Base-by-base conservation (phyloP, 2,113 vertebrate genomes). In the Hipposideros armiger region DNA sequence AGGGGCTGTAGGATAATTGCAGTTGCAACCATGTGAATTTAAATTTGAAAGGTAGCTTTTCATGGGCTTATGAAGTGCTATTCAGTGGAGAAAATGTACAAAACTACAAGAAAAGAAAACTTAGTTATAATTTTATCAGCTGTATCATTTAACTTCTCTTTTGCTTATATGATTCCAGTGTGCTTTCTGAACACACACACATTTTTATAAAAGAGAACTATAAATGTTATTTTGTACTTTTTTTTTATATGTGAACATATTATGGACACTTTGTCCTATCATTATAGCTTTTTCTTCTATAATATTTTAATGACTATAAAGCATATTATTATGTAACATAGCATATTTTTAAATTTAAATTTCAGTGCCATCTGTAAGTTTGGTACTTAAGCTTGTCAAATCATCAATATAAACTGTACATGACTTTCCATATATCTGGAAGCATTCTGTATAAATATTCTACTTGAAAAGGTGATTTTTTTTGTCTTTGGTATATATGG, bases 261-360 rank as follows among this genome's bases (percentile, higher is more conserved):
- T 86, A 20, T 93, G 17, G 32, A 93, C 19, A 56, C 52, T 86
- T 54, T 93, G 30, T 81, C 50, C 36, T 78, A 73, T 62, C 14
- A 45, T 86, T 60, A 60, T 40, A 74, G 56, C 20, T 22, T 81
- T 78, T 86, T 66, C 69, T 66, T 69, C 52, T 92, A 4, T 80
- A 90, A 32, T 85, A 74, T 58, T 93, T 94, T 77, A 73, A 69
- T 69, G 45, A 1, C n/a, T 85, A 36, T 85, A 73, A 73, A 67
- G 1, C 64, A 86, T 58, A 40, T 24, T 66, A 70, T 66, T 80
- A 84, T 74, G 15, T 89, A 66, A 56, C 90, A 5, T 50, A 92
- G 22, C 69, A 70, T 67, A 94, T 91, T 84, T 96, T 86, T 40
- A 5, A 66, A 96, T 87, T 88, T 83, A 62, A 84, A 83, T 92